These are phyloP conservation scores for Macropis europaea DNA, from an alignment of 2,888 invertebrate species.

Conservation along the genomic window DNA sequence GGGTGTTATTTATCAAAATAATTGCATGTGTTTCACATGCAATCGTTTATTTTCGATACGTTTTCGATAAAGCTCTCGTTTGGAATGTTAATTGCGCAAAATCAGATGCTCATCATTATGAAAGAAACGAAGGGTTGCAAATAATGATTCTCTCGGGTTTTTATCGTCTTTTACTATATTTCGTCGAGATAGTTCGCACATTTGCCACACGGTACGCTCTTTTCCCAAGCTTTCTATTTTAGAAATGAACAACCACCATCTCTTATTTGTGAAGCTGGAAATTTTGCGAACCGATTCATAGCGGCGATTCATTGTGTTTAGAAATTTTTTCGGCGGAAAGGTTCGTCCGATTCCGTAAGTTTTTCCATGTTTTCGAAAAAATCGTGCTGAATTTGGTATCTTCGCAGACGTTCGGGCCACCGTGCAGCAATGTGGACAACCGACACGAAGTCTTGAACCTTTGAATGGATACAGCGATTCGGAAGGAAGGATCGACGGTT, in stretches of 20 bases:
- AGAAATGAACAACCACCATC: constrained; percentile 47
- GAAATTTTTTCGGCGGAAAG: neutral
- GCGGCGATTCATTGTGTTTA: constrained; percentile 17
- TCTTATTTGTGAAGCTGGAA: constrained; percentile 45
- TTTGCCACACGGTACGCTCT: constrained; percentile 58
- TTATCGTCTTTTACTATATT: neutral
- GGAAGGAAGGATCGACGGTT: neutral
- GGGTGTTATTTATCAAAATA: too few species aligned
- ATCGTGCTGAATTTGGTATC: neutral
- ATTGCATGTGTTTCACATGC: too few species aligned
- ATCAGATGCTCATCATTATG: too few species aligned
- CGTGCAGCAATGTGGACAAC: constrained; percentile 31
- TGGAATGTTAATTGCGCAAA: too few species aligned
- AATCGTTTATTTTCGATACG: too few species aligned
- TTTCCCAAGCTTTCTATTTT: constrained; percentile 60
- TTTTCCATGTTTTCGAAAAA: neutral
- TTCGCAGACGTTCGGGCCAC: neutral
- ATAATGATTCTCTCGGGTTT: too few species aligned
- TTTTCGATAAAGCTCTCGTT: too few species aligned
- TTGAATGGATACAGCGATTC: constrained; percentile 21
- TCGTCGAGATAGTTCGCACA: constrained; percentile 34
- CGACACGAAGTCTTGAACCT: constrained; percentile 10
- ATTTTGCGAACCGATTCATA: constrained; percentile 44
- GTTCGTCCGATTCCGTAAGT: neutral
- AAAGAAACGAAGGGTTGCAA: too few species aligned